phyloP scores from a whole-genome alignment of 30 jellyfish, hydroid and myxozoan genomes.

The Sanderia malayensis region DNA sequence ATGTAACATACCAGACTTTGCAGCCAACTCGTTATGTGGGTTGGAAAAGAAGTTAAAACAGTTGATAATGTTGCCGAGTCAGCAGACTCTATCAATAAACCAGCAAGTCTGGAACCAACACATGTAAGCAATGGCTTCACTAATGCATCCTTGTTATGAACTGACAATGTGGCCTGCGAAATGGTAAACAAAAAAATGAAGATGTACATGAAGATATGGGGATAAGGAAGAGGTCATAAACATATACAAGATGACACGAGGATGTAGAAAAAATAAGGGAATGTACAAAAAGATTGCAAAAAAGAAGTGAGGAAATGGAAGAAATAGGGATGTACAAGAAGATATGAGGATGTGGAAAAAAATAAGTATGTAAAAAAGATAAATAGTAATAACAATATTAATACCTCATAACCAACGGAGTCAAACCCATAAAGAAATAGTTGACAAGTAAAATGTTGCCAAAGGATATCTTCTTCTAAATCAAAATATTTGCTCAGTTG shows the following conservation, averaged over 20 bases:
- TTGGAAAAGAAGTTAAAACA: conserved; percentile 57
- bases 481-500: conserved; percentile 38
- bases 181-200: too few species aligned
- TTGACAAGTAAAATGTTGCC: conserved; percentile 32
- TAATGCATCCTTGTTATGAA: conserved; percentile 34
- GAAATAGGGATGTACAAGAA: too few species aligned
- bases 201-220: too few species aligned
- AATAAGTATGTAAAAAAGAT: too few species aligned
- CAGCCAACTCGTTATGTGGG: conserved; percentile 71
- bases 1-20: conserved; percentile 38
- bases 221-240: too few species aligned
- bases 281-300: too few species aligned
- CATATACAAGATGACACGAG: too few species aligned
- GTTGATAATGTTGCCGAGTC: conserved; percentile 21
- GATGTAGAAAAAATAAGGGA: too few species aligned
- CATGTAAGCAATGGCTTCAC: conserved; percentile 28
- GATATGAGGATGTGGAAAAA: too few species aligned
- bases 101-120: conserved; percentile 59
- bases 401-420: conserved; percentile 52
- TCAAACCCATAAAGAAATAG: conserved; percentile 61
- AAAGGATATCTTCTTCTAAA: conserved; percentile 47
- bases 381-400: too few species aligned
- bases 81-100: conserved; percentile 21
- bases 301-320: too few species aligned
- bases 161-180: conserved; percentile 40